Conservation (phyloP, 2,797 vertebrate genomes). For the Carapus acus region DNA sequence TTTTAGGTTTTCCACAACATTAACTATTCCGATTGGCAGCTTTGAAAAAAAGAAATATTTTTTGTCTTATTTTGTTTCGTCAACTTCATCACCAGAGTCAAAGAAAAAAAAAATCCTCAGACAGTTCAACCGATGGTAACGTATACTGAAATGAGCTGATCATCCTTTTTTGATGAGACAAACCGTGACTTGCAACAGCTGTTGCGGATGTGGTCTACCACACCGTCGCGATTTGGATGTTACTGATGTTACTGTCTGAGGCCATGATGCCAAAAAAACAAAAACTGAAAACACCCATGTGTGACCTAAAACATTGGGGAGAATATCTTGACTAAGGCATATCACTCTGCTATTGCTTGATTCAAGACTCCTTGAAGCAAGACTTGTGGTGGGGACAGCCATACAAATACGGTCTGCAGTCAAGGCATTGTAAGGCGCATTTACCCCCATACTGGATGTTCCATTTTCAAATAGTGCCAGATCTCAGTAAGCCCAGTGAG, state of each 20-base stretch:
- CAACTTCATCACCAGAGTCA: conserved; percentile 59
- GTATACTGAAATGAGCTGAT: conserved; percentile 67
- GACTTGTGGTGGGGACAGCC: conserved; percentile 25
- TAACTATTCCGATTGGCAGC: conserved; percentile 81
- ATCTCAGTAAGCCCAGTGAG: conserved; percentile 29
- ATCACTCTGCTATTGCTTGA: conserved; percentile 47
- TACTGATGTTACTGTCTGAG: conserved; percentile 3
- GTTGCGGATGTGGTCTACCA: conserved; percentile 15
- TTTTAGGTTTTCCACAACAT: conserved; percentile 76
- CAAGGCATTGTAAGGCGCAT: conserved; percentile 64
- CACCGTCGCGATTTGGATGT: background rate
- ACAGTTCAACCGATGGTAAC: conserved; percentile 70
- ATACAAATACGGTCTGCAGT: conserved; percentile 48
- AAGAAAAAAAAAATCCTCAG: conserved; percentile 60
- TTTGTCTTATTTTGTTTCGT: conserved; percentile 36
- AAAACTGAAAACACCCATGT: background rate
- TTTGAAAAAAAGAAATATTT: conserved; percentile 54
- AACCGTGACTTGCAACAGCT: conserved; percentile 30
- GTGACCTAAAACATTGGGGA: conserved; percentile 7
- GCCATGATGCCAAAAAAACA: conserved; percentile 11
- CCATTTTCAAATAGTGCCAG: conserved; percentile 12
- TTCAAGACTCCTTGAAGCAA: conserved; percentile 40
- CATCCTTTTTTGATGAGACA: conserved; percentile 19
- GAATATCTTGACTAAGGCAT: conserved; percentile 62
- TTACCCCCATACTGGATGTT: conserved; percentile 59